Evolutionary conservation across 2,797 vertebrate genomes (phyloP), one percentile per base, ranked within the genome.

Genomic region (Menidia menidia): DNA sequence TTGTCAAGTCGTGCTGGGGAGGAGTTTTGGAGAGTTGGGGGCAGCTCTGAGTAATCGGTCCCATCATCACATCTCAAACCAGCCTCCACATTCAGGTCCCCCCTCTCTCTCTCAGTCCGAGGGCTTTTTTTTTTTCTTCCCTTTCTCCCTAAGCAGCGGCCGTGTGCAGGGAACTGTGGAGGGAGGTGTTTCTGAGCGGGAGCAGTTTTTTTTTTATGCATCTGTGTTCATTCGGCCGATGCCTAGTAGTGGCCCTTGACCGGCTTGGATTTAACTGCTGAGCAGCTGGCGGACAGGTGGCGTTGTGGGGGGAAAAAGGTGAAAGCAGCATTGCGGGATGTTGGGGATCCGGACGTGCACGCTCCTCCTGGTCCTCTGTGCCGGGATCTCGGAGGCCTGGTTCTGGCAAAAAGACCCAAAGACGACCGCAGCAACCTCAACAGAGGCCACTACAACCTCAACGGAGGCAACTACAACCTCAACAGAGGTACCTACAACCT

Each of bases 321-420:
- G 47, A 62, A 68, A 61, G 62, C 4, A 3, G 80, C 25, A 45
- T 47, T 48, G 65, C 47, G 25, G 35, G 55, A 80, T 92, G 90
- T 51, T 60, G 45, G 73, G n/a, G 64, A 72, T 88, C 70, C 73
- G 53, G 68, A 52, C 73, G 1, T 73, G 72, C 71, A 25, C 59
- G 14, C 53, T 93, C 5, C 61, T 93, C 42, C 66, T 92, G 77
- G 70, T 84, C 12, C 62, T 91, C 55, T 81, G 56, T 4, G 44
- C 56, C 0, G 55, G 80, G 43, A 74, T 68, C 66, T 48, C 72
- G 30, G 78, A 91, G n/a, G 90, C 90, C 48, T 91, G 81, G 88
- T 73, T 67, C 0, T 91, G 85, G 87, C 0, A 0, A 0, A 0
- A 0, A 0, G 0, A 2, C 0, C 1, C 18, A 45, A 0, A 50